A percentile compares a stretch with the other conserved stretches of the same genome.
phyloP scores from a whole-genome alignment of 2,888 invertebrate genomes.

The Eupsilia transversa region DNA sequence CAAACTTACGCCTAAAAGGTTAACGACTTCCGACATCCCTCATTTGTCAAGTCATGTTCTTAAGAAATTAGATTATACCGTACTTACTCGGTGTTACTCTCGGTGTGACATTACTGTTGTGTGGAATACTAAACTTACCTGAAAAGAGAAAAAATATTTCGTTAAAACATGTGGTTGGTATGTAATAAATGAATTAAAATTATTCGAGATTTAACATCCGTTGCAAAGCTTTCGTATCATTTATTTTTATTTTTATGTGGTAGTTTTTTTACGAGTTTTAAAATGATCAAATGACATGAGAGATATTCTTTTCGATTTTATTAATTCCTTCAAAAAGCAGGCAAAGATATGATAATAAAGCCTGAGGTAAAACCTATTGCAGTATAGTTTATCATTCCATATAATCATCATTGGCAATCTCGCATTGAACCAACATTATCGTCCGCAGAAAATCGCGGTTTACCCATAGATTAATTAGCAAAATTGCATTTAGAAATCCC shows the following conservation, averaged over 20 bases:
- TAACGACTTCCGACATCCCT: conserved; percentile 37
- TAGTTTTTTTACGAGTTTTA: too few species aligned
- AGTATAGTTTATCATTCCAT: conserved; percentile 20
- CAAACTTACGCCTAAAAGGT: conserved; percentile 26
- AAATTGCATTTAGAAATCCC: conserved; percentile 73
- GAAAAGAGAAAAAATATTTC: conserved; percentile 33
- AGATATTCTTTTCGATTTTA: not conserved
- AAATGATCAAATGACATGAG: too few species aligned
- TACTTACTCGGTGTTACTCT: conserved; percentile 46
- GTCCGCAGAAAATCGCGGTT: conserved; percentile 63
- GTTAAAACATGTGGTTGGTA: not conserved
- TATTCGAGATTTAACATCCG: not conserved
- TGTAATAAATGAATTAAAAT: not conserved
- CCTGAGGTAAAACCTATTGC: not conserved
- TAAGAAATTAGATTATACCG: conserved; percentile 46
- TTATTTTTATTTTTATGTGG: too few species aligned
- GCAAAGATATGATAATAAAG: not conserved
- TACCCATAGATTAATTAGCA: conserved; percentile 73
- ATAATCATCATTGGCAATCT: conserved; percentile 39
- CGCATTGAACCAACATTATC: conserved; percentile 40
- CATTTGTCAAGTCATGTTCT: conserved; percentile 40
- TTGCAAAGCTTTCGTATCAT: not conserved
- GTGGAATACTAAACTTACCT: conserved; percentile 44
- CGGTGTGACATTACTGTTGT: not conserved
- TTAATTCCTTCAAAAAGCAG: conserved; percentile 1